Evolutionary conservation across 1,140 invertebrate genomes (phyloP), one percentile per base, ranked within the genome.

Genomic region (Goniozus legneri): DNA sequence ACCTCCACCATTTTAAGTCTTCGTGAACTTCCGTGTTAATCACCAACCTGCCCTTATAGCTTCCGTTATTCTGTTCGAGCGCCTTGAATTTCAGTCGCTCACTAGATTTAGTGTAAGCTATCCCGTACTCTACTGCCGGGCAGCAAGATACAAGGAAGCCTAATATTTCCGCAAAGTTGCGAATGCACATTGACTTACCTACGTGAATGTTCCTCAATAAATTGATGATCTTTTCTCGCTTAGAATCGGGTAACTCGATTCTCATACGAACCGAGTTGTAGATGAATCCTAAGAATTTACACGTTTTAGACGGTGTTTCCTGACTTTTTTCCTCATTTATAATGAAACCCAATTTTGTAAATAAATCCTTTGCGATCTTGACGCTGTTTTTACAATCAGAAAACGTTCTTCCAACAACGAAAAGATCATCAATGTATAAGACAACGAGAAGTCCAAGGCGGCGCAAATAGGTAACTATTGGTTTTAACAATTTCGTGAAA

Each of bases 401-500:
- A 14, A 15, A 42, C 30, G 18, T 3, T 2, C 6, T 32, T 31
- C 10, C 19, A 10, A 37, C 12, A 27, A 27, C 12, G 6, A 27
- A 12, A 27, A 27, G 24, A 12, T 27, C 12, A 12, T 27, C 24
- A 12, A 27, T 27, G 12, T 27, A 12, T 7, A 27, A 7, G 24
- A 27, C 24, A 27, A 27, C 21, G 27, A 24, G n/a, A n/a, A n/a
- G n/a, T n/a, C n/a, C n/a, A n/a, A n/a, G n/a, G n/a, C n/a, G n/a
- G n/a, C n/a, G n/a, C 27, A 24, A 13, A n/a, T 18, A 44, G 10
- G 24, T 19, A 2, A 44, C 34, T 1, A 36, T 19, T 10, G 56
- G 53, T 33, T 52, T 59, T 13, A 55, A 1, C 24, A 59, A 37
- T 33, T 59, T 59, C 7, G 56, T 59, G 37, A 48, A 59, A 0